Conservation (phyloP, 1,140 invertebrate species). For the Pygmarrhopalites habei region DNA sequence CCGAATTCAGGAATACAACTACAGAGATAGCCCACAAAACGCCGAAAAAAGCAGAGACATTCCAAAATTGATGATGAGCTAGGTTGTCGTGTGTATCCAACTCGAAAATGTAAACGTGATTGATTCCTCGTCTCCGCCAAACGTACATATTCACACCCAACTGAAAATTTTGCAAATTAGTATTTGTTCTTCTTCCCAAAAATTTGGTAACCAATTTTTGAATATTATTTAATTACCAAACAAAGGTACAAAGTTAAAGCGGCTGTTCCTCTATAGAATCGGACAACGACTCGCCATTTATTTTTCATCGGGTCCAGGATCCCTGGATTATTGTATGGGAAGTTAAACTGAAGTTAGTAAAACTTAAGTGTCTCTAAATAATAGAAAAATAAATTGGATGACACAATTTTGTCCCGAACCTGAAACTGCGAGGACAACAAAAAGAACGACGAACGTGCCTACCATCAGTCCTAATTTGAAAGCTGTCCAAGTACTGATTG, state of each 20-base stretch:
- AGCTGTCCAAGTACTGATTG: constrained; percentile 92
- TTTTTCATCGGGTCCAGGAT: not conserved
- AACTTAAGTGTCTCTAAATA: no score
- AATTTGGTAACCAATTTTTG: no score
- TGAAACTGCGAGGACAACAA: constrained; percentile 76
- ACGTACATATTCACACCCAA: constrained; percentile 98
- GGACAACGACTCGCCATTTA: constrained; percentile 68
- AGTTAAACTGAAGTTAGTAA: no score
- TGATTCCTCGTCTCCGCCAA: constrained; percentile 95
- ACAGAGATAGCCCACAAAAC: constrained; percentile 87
- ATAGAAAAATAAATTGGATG: no score
- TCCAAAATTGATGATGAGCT: constrained; percentile 93
- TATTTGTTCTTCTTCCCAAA: no score
- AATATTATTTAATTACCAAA: no score
- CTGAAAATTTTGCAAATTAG: no score
- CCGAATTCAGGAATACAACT: constrained; percentile 69
- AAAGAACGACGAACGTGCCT: constrained; percentile 84
- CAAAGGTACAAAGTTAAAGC: constrained; percentile 64
- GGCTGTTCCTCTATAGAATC: constrained; percentile 85
- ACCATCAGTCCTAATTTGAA: constrained; percentile 86
- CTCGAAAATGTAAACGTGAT: constrained; percentile 98
- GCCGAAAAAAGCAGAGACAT: constrained; percentile 89
- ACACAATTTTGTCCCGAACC: no score
- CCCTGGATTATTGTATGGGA: no score
- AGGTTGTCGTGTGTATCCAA: constrained; percentile 93